Evolutionary conservation across 1,140 invertebrate species (phyloP), one percentile per base, ranked within the genome.

Genomic region (Drosophila kurseongensis): DNA sequence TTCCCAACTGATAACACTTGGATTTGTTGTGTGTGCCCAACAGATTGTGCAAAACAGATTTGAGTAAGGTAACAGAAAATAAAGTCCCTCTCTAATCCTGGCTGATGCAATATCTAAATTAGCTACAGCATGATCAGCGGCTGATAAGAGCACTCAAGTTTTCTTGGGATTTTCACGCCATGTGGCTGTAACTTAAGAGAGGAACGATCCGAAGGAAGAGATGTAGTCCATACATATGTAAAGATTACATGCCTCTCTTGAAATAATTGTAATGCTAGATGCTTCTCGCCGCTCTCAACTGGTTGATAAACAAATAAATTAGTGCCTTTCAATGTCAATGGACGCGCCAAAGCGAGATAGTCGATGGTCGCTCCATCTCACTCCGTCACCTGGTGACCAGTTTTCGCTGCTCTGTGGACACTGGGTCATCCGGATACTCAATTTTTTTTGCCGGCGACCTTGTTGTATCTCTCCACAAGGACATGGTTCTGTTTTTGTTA

Each of bases 281-380:
- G 62, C 12, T 23, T 40, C 62, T 56, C 50, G 10, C 29, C 23
- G 9, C 18, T 40, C 38, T 52, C 9, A 57, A 58, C 52, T 50
- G 66, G 42, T 27, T 71, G 68, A 72, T 72, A 72, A 72, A 72
- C 68, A 71, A 71, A 72, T 72, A 72, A 72, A 72, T 72, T 71
- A 71, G 44, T 67, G 65, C 18, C 54, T 35, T 71, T 72, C 68
- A 72, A 72, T 71, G 68, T 71, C 68, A 72, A 71, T 58, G 66
- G 16, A 50, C 65, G 59, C 13, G 36, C 35, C 23, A 14, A 36
- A 52, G 59, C 10, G 32, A 42, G 59, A 59, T 0, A 13, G 40
- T 36, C 42, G 18, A 35, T 14, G 58, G 41, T 14, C 54, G 29
- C 35, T 57, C 56, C 23, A 40, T 18, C 32, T 35, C 41, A 69